Evolutionary conservation across 2,888 invertebrate species (phyloP).

Genomic region (Lycia hirtaria): DNA sequence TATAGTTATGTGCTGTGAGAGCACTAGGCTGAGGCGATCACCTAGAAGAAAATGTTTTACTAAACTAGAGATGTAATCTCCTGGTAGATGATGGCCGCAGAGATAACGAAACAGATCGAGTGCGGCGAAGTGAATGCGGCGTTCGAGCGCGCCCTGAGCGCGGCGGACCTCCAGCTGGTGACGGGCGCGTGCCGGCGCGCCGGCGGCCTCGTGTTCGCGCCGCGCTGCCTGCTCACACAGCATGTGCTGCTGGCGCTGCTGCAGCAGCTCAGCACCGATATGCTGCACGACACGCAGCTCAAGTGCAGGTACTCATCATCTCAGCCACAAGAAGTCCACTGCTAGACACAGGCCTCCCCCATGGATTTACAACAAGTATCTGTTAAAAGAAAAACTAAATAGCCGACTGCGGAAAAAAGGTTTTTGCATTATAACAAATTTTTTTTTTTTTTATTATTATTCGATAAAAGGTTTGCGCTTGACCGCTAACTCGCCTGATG

Average conservation of each 20-base stretch:
- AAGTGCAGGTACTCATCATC: slow-evolving; percentile 64
- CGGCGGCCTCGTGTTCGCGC: slow-evolving; percentile 89
- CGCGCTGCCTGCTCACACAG: slow-evolving; percentile 90
- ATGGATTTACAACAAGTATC: too few relatives aligned
- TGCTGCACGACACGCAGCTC: slow-evolving; percentile 89
- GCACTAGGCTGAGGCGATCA: too few relatives aligned
- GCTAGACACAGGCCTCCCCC: too few relatives aligned
- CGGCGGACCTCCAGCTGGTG: slow-evolving; percentile 93
- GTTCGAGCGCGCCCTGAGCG: slow-evolving; percentile 93
- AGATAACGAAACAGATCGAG: slow-evolving; percentile 61
- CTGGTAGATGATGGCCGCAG: slow-evolving; percentile 62
- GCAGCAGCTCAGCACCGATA: slow-evolving; percentile 96
- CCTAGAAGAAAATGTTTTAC: background rate
- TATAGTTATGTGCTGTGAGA: too few relatives aligned
- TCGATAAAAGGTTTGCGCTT: too few relatives aligned
- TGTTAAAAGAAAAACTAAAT: too few relatives aligned
- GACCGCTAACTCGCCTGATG: too few relatives aligned
- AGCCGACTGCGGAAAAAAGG: too few relatives aligned
- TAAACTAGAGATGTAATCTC: background rate
- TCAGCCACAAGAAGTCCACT: too few relatives aligned
- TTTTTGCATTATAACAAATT: too few relatives aligned
- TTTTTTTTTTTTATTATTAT: background rate
- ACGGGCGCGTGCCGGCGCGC: slow-evolving; percentile 94
- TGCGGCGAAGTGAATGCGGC: slow-evolving; percentile 91
- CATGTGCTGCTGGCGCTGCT: slow-evolving; percentile 95